phyloP scores from a whole-genome alignment of 2,113 vertebrate species.

The Raja brachyura region DNA sequence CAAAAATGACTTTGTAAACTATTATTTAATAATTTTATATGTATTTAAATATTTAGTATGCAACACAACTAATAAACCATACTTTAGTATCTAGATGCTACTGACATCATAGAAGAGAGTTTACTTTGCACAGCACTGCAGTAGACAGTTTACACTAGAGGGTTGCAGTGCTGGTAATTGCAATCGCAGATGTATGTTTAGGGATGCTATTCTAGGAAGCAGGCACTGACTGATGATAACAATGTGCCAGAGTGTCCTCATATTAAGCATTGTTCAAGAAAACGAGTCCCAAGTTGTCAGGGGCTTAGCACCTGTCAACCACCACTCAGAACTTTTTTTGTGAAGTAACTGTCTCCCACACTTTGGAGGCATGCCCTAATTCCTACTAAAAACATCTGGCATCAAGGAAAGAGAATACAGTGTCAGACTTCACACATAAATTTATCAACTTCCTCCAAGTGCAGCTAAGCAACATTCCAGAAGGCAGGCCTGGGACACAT shows the following conservation, averaged over 20 bases:
- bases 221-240: not conserved
- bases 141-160: not conserved
- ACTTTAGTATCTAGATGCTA: not conserved
- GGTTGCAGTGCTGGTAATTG: not conserved
- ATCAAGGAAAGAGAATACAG: constrained; percentile 1
- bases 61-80: not conserved
- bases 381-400: constrained; percentile 25
- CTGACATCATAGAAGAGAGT: not conserved
- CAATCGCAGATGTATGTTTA: not conserved
- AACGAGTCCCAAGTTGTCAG: not conserved
- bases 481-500: not conserved
- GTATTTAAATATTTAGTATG: not conserved
- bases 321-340: not conserved
- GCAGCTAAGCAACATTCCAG: constrained; percentile 4
- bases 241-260: not conserved
- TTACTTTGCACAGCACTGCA: not conserved
- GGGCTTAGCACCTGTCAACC: not conserved
- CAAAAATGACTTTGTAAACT: not conserved
- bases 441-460: constrained; percentile 17
- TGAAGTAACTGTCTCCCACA: constrained; percentile 3
- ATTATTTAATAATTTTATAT: not conserved
- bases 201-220: not conserved
- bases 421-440: constrained; percentile 27
- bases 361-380: constrained; percentile 23
- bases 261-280: not conserved